Conservation (phyloP, 2,797 vertebrate genomes). For the Gadopsis marmoratus region DNA sequence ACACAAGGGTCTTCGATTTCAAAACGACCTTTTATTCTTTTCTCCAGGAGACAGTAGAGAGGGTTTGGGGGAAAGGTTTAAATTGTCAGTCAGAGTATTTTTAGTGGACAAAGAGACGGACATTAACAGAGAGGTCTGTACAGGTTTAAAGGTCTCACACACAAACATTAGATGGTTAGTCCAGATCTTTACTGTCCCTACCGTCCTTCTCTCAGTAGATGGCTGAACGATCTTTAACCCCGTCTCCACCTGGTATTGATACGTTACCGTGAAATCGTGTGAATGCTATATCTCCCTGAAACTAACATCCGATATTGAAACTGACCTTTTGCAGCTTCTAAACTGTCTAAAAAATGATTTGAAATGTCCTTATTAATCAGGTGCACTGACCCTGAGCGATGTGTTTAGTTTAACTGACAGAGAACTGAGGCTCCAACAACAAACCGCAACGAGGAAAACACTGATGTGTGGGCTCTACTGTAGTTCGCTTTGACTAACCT, state of each 20-base stretch:
- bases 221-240: not conserved
- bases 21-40: not conserved
- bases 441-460: not conserved
- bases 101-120: not conserved
- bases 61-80: not conserved
- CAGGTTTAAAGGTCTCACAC: conserved; percentile 6
- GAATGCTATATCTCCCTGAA: too few species aligned
- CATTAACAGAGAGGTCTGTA: too few species aligned
- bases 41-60: not conserved
- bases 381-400: too few species aligned
- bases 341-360: too few species aligned
- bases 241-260: not conserved
- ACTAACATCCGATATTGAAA: too few species aligned
- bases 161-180: not conserved
- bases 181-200: not conserved
- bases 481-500: too few species aligned
- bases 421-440: not conserved
- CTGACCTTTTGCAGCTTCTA: too few species aligned
- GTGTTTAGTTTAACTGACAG: not conserved
- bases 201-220: not conserved
- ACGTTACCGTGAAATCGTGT: too few species aligned
- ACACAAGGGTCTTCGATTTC: conserved; percentile 12
- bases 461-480: too few species aligned
- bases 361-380: too few species aligned
- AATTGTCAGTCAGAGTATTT: not conserved